Evolutionary conservation across 2,113 vertebrate species (phyloP).

Genomic region (Albula glossodonta): DNA sequence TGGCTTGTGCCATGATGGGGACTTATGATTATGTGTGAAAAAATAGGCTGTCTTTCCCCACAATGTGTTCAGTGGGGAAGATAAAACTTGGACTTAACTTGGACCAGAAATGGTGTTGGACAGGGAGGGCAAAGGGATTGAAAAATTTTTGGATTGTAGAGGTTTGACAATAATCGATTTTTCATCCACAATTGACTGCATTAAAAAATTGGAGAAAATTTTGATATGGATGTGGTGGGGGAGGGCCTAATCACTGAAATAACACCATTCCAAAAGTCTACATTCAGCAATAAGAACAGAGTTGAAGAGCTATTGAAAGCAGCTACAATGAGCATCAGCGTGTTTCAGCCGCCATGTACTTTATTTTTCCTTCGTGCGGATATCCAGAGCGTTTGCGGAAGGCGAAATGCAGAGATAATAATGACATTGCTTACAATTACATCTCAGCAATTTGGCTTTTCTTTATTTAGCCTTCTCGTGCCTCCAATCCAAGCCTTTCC

Average conservation of each 20-base stretch:
- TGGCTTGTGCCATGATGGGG: background rate
- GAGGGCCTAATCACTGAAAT: background rate
- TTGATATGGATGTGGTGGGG: background rate
- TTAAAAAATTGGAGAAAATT: conserved; percentile 7
- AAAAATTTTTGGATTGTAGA: background rate
- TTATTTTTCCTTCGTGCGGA: conserved; percentile 1
- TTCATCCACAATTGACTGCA: conserved; percentile 1
- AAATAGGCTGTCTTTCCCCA: background rate
- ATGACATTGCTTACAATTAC: background rate
- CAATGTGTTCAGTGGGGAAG: background rate
- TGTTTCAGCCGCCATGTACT: background rate
- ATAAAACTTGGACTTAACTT: too few species aligned
- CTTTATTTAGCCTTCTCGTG: background rate
- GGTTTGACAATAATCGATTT: background rate
- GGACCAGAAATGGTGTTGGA: background rate
- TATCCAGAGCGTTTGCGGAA: background rate
- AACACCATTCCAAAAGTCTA: conserved; percentile 12
- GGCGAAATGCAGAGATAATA: background rate
- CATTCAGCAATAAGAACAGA: conserved; percentile 24
- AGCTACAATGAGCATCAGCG: background rate
- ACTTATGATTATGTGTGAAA: background rate
- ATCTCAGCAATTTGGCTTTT: background rate
- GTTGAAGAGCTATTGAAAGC: conserved; percentile 8
- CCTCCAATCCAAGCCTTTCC: background rate
- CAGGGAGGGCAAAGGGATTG: background rate